These are phyloP conservation scores for Spinus olivaceus DNA, from an alignment of 2,797 vertebrate genomes.

Conservation along the genomic window DNA sequence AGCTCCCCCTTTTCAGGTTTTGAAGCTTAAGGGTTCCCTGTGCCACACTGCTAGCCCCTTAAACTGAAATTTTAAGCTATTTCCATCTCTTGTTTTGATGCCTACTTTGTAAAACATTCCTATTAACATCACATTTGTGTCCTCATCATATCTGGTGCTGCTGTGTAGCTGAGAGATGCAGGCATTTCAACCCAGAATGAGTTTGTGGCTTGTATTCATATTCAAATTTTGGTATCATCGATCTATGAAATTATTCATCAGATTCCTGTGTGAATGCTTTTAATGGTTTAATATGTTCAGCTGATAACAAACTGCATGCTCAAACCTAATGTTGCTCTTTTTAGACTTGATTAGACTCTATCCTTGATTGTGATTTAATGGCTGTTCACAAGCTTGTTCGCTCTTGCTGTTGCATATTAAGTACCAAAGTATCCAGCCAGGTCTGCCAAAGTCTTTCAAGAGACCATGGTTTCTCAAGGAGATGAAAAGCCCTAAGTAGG, in stretches of 20 bases:
- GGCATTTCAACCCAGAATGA: neutral
- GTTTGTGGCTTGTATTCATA: slow-evolving; percentile 49
- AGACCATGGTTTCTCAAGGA: slow-evolving; percentile 35
- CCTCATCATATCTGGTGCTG: neutral
- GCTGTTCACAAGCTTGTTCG: slow-evolving; percentile 43
- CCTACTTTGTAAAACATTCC: neutral
- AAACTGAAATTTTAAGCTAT: neutral
- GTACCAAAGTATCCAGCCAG: slow-evolving; percentile 17
- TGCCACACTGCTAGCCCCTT: neutral
- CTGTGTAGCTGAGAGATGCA: neutral
- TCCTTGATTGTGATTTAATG: slow-evolving; percentile 36
- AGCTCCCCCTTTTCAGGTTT: neutral
- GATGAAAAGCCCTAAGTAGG: slow-evolving; percentile 54
- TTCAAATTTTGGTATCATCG: slow-evolving; percentile 48
- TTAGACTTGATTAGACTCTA: slow-evolving; percentile 9
- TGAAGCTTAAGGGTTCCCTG: neutral
- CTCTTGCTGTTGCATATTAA: slow-evolving; percentile 58
- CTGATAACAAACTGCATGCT: slow-evolving; percentile 37
- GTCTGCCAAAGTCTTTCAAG: slow-evolving; percentile 60
- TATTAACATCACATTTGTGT: neutral
- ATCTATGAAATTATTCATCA: slow-evolving; percentile 34
- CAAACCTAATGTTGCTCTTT: neutral
- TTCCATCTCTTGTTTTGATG: neutral
- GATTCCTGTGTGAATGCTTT: slow-evolving; percentile 8
- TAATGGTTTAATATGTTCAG: slow-evolving; percentile 24